These are phyloP conservation scores for Cygnus buccinator DNA, from an alignment of 2,113 vertebrate species.

Conservation along the genomic window DNA sequence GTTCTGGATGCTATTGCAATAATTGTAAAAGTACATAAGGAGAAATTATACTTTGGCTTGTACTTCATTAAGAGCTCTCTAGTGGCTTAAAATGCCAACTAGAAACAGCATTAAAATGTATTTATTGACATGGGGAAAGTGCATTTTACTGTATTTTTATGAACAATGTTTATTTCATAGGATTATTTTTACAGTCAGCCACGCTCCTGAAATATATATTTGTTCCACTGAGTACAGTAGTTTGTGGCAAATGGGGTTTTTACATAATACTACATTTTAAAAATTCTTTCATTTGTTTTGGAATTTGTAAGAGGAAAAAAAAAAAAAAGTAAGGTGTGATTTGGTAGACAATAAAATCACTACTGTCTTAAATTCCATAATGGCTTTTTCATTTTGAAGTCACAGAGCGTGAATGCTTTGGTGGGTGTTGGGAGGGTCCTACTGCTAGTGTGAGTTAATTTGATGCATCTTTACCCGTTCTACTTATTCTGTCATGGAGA, in stretches of 20 bases:
- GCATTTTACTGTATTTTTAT: slow-evolving; percentile 85
- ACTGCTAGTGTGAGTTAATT: not conserved
- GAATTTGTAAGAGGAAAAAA: slow-evolving; percentile 19
- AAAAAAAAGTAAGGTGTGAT: not conserved
- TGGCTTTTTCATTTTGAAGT: not conserved
- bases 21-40: slow-evolving; percentile 30
- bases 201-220: slow-evolving; percentile 27
- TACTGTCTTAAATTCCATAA: slow-evolving; percentile 6
- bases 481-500: not conserved
- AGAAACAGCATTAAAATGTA: slow-evolving; percentile 74
- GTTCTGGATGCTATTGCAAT: slow-evolving; percentile 56
- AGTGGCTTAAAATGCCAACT: slow-evolving; percentile 63
- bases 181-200: slow-evolving; percentile 56
- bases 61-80: slow-evolving; percentile 61
- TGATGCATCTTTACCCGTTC: not conserved
- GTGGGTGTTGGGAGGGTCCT: not conserved
- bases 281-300: not conserved
- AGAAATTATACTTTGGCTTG: slow-evolving; percentile 24
- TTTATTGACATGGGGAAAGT: slow-evolving; percentile 82
- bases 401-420: not conserved
- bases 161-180: slow-evolving; percentile 70
- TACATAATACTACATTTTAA: not conserved
- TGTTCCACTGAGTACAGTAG: slow-evolving; percentile 29
- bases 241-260: slow-evolving; percentile 30
- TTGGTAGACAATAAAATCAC: slow-evolving; percentile 64